Base-by-base conservation (phyloP, 2,888 invertebrate genomes). In the Polydrusus cervinus region DNA sequence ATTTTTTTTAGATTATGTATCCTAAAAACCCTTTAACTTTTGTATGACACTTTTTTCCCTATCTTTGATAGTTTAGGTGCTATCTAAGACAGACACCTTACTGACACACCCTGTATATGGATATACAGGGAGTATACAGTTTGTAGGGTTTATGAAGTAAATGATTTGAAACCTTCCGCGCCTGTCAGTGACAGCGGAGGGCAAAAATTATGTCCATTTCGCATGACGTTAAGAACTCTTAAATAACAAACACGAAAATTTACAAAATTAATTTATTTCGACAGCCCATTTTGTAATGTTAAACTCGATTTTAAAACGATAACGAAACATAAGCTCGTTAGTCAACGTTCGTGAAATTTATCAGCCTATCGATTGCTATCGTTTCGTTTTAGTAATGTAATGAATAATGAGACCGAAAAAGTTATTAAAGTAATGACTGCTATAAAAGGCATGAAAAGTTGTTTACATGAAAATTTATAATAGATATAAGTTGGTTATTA, bases 401-500 rank as follows among this genome's bases (percentile, higher is more conserved):
- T 34, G 43, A 53, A 25, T 68, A 68, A 68, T 66, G 72, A 57
- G 66, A 60, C 47, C 62, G 55, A 74, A 74, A 64, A 74, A 74
- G 74, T 74, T 61, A 74, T 73, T 73, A 68, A 73, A 73, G 62
- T 68, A 72, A 72, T 67, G 47, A 55, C 69, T 47, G 49, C 64
- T 49, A 65, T 69, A 74, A 69, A 70, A 53, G 74, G 69, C 70
- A 74, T 74, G 74, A 74, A 74, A 74, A 69, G 74, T 62, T 69
- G 74, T 74, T 74, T 74, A 74, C 74, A 70, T 62, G 74, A 74
- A 70, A 74, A 74, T 74, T 69, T 74, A 64, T 69, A 69, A 69
- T 69, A 69, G 62, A 70, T 74, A 70, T 74, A 74, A 69, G 47
- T 65, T 57, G 70, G 65, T 74, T 74, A 70, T 74, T 67, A 74